These are phyloP conservation scores for Andrena marginata DNA, from an alignment of 2,888 invertebrate species.

Conservation along the genomic window DNA sequence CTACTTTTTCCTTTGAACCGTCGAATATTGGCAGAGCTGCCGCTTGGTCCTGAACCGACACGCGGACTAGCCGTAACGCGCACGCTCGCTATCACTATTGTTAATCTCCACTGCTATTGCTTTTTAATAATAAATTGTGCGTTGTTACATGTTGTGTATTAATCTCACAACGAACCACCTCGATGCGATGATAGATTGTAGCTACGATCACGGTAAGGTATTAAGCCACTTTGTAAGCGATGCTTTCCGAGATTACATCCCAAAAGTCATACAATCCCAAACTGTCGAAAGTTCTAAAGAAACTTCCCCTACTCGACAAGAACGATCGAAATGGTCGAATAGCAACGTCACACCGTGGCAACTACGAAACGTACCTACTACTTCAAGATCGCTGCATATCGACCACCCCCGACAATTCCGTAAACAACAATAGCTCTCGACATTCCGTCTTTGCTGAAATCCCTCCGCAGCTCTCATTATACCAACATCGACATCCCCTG, in stretches of 20 bases:
- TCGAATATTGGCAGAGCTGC: no score
- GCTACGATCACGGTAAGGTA: no score
- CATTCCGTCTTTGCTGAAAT: conserved; percentile 1
- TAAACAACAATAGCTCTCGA: background rate
- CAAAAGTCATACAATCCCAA: background rate
- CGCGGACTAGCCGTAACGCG: no score
- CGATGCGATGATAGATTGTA: no score
- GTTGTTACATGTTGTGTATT: no score
- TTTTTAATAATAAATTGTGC: no score
- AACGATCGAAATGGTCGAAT: background rate
- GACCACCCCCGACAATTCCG: background rate
- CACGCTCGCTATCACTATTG: no score
- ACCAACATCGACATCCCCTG: background rate
- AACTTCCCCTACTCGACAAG: background rate
- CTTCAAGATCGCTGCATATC: background rate
- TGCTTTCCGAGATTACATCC: no score
- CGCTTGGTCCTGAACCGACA: no score
- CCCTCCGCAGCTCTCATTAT: background rate
- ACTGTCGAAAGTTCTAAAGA: background rate
- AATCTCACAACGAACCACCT: no score
- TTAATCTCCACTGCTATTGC: no score
- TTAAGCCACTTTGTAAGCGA: background rate
- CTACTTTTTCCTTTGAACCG: no score
- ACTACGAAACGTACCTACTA: background rate
- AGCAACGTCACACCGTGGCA: background rate